Evolutionary conservation across 2,888 invertebrate species (phyloP).

Genomic region (Crematogaster levior): DNA sequence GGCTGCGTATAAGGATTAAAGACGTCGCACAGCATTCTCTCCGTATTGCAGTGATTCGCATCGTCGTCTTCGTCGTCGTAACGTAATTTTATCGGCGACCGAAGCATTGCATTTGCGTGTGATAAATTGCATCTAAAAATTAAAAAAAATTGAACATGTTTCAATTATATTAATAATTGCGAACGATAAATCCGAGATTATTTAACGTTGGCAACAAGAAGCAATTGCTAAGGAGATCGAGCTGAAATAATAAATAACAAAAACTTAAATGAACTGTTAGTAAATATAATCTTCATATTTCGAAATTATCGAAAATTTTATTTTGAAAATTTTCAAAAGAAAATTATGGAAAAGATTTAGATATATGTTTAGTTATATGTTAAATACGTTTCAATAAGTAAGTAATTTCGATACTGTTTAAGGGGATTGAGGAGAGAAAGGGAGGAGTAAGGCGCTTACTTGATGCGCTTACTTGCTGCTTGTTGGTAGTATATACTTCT

Average conservation of each 20-base stretch:
- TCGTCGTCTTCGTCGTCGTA: constrained; percentile 36
- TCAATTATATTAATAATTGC: not conserved
- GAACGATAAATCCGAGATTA: not conserved
- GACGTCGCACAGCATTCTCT: not conserved
- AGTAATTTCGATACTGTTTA: no score
- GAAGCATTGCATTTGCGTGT: constrained; percentile 22
- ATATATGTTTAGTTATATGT: no score
- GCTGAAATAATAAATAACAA: not conserved
- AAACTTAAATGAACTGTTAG: not conserved
- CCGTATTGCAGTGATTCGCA: not conserved
- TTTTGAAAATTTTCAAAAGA: not conserved
- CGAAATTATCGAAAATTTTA: not conserved
- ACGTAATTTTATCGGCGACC: constrained; percentile 33
- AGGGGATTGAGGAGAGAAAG: no score
- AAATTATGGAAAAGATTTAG: not conserved
- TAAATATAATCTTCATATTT: not conserved
- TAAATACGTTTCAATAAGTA: no score
- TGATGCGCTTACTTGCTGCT: constrained; percentile 69
- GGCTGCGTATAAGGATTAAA: not conserved
- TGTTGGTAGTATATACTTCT: constrained; percentile 80
- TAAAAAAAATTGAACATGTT: not conserved
- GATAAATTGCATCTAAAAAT: constrained; percentile 48
- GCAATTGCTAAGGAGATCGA: not conserved
- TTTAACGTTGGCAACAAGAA: not conserved
- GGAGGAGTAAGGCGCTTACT: no score